Conservation (phyloP, 2,797 vertebrate species). For the Pempheris klunzingeri region DNA sequence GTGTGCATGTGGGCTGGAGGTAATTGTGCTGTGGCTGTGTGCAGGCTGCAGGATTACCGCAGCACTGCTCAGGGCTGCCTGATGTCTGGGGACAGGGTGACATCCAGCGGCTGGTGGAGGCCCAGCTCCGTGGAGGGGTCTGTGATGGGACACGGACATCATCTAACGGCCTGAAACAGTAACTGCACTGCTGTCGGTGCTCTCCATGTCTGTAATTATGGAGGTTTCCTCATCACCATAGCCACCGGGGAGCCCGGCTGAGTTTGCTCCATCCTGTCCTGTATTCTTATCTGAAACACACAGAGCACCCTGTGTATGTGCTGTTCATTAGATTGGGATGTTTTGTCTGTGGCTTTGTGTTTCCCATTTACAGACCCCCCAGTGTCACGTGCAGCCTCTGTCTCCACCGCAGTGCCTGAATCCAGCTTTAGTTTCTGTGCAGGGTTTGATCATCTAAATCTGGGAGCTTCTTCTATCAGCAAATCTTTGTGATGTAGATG, state of each 20-base stretch:
- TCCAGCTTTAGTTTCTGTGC: background rate
- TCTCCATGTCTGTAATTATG: background rate
- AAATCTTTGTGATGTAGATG: background rate
- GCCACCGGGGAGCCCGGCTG: background rate
- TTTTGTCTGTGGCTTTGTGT: background rate
- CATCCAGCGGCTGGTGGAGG: conserved; percentile 51
- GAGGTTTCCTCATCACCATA: background rate
- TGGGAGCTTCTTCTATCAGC: background rate
- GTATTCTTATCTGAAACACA: background rate
- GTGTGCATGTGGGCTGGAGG: background rate
- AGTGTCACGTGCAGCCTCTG: background rate
- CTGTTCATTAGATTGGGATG: background rate
- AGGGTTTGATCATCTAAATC: background rate
- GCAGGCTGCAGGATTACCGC: background rate
- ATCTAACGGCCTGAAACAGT: conserved; percentile 1
- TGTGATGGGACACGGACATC: background rate
- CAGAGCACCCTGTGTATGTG: no score
- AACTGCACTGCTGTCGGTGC: background rate
- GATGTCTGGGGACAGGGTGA: conserved; percentile 32
- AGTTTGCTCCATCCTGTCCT: background rate
- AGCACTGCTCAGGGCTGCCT: background rate
- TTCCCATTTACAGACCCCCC: background rate
- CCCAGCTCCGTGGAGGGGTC: background rate
- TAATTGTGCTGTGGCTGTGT: background rate
- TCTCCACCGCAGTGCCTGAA: background rate